Evolutionary conservation across 2,113 vertebrate species (phyloP), one percentile per base, ranked within the genome.

Genomic region (Seriola dumerili): DNA sequence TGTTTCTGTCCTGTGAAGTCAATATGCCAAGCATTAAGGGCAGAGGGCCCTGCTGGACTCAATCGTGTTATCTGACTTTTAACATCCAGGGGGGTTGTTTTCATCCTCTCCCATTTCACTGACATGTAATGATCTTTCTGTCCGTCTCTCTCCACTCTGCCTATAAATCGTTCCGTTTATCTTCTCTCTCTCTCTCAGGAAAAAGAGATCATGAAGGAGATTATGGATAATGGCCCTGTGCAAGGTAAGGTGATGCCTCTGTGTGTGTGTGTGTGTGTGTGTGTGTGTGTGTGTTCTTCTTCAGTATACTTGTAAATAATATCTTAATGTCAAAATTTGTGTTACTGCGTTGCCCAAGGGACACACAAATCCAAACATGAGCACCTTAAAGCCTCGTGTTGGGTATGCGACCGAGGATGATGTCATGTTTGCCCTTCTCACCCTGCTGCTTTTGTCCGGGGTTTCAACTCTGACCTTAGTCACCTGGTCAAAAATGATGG

Each of bases 131-230:
- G 77, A 90, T 82, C 62, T 50, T 69, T 74, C 42, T 76, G 76
- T 78, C 62, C 17, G 21, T 77, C n/a, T 85, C 25, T 57, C 29
- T 79, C 34, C 64, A 36, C 44, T 83, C 71, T 77, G 58, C 91
- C 73, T 57, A 64, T 80, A 72, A 92, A 74, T 57, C n/a, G 0
- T 63, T 85, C 23, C 66, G 25, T 86, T 36, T 79, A 2, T 86
- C 14, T 78, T 91, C 55, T 90, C 72, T 91, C 55, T 90, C 72
- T 89, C 72, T 84, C 17, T 75, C 91, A 99, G 98, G 97, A 99
- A 89, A 97, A 97, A 85, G 98, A 99, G 90, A 98, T 99, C 83
- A 99, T 98, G 98, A 99, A 99, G 88, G 98, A 99, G 91, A 93
- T 99, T 78, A 92, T 97, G 96, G 96, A 98, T 90, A 99, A 99